These are phyloP conservation scores for Steinernema scapterisci DNA, from an alignment of 2,888 invertebrate genomes.

Conservation along the genomic window DNA sequence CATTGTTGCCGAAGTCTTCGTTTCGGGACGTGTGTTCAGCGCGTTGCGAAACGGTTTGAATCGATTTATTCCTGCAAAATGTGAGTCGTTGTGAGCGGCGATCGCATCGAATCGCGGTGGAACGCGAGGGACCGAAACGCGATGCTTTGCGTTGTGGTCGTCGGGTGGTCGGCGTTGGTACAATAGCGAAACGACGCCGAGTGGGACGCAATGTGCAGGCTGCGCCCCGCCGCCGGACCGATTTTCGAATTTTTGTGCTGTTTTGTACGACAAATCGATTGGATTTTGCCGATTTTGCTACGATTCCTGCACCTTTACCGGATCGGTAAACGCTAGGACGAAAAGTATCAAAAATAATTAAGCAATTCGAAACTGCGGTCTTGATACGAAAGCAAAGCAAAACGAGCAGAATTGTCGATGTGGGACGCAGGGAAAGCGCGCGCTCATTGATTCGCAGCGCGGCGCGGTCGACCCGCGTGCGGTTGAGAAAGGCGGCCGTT, in stretches of 20 bases:
- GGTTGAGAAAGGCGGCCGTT: not conserved
- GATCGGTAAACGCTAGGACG: not conserved
- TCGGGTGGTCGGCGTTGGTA: too few relatives aligned
- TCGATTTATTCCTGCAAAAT: slow-evolving; percentile 3
- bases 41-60: not conserved
- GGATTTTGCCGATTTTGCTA: not conserved
- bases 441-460: slow-evolving; percentile 21
- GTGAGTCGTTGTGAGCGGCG: not conserved
- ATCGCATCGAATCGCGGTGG: not conserved
- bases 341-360: slow-evolving; percentile 32
- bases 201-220: not conserved
- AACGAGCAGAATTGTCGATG: slow-evolving; percentile 26
- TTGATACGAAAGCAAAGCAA: slow-evolving; percentile 21
- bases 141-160: not conserved
- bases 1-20: not conserved
- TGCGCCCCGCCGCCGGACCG: not conserved
- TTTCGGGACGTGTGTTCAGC: not conserved
- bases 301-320: not conserved
- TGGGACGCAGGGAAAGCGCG: slow-evolving; percentile 29
- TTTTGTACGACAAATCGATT: not conserved
- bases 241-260: not conserved
- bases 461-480: not conserved
- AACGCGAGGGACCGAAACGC: not conserved
- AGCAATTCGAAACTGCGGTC: slow-evolving; percentile 30
- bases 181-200: too few relatives aligned